Conservation (phyloP, 2,888 invertebrate genomes). For the Drosophila falleni region DNA sequence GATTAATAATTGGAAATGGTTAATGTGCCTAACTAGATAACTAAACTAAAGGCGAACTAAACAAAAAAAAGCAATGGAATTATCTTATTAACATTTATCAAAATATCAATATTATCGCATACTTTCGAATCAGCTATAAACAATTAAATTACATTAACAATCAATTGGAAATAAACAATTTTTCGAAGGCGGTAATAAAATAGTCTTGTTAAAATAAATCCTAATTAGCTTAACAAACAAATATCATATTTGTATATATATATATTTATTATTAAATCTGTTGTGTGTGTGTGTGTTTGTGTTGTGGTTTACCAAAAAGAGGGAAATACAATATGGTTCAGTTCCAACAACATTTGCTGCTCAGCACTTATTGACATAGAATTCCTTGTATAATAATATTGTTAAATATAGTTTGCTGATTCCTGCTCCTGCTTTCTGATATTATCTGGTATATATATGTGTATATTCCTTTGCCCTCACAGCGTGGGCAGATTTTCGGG, state of each 20-base stretch:
- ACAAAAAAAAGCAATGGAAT: conserved; percentile 18
- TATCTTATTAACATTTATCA: conserved; percentile 33
- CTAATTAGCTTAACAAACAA: conserved; percentile 28
- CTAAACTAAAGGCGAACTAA: conserved; percentile 32
- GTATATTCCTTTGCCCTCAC: conserved; percentile 26
- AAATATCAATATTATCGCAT: conserved; percentile 29
- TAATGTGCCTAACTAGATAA: conserved; percentile 61
- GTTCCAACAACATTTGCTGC: conserved; percentile 56
- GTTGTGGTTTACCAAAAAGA: conserved; percentile 25
- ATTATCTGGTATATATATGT: conserved; percentile 14
- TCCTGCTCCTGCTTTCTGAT: conserved; percentile 25
- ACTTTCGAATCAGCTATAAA: conserved; percentile 20
- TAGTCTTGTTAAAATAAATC: conserved; percentile 41
- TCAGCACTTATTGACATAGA: conserved; percentile 45
- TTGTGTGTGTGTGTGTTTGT: conserved; percentile 18
- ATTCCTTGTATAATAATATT: conserved; percentile 41
- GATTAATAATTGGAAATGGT: conserved; percentile 68
- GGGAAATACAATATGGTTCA: conserved; percentile 63
- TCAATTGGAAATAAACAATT: conserved; percentile 22
- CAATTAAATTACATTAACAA: conserved; percentile 38
- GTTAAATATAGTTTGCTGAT: conserved; percentile 41
- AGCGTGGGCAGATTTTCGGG: conserved; percentile 85
- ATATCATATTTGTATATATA: conserved; percentile 21
- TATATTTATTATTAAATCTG: conserved; percentile 18
- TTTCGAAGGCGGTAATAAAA: conserved; percentile 1